phyloP scores from a whole-genome alignment of 2,113 vertebrate species.

The Spea bombifrons region DNA sequence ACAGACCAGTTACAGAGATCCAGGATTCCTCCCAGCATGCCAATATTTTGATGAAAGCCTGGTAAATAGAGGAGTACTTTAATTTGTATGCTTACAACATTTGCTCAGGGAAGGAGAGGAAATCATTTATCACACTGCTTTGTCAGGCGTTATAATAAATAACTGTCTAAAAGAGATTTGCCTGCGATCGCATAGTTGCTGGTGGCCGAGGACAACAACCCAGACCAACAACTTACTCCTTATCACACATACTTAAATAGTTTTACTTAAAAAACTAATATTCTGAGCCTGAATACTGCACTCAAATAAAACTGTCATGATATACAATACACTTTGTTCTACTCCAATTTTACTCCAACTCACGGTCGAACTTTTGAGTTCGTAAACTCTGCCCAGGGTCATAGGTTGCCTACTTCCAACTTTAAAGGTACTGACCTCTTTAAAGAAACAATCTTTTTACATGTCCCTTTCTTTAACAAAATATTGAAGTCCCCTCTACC shows the following conservation, averaged over 20 bases:
- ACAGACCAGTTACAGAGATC: not conserved
- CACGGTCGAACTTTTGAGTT: too few species aligned
- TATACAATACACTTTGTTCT: too few species aligned
- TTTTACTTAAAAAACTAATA: too few species aligned
- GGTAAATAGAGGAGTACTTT: constrained; percentile 18
- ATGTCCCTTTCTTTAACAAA: too few species aligned
- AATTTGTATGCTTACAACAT: constrained; percentile 20
- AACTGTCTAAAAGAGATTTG: constrained; percentile 22
- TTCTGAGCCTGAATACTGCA: too few species aligned
- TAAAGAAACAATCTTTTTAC: too few species aligned
- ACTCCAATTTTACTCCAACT: too few species aligned
- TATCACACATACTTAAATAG: not conserved
- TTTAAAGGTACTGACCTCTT: too few species aligned
- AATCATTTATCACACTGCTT: constrained; percentile 25
- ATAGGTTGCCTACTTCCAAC: too few species aligned
- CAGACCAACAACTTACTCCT: constrained; percentile 15
- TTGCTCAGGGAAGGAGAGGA: constrained; percentile 23
- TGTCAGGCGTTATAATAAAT: constrained; percentile 27
- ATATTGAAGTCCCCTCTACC: too few species aligned
- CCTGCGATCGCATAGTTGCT: constrained; percentile 13
- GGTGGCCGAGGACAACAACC: not conserved
- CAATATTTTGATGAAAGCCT: constrained; percentile 10
- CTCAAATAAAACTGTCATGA: too few species aligned
- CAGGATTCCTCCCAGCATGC: not conserved
- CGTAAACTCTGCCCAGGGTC: too few species aligned